phyloP scores from a whole-genome alignment of 2,888 invertebrate species.

The Sympetrum striolatum region DNA sequence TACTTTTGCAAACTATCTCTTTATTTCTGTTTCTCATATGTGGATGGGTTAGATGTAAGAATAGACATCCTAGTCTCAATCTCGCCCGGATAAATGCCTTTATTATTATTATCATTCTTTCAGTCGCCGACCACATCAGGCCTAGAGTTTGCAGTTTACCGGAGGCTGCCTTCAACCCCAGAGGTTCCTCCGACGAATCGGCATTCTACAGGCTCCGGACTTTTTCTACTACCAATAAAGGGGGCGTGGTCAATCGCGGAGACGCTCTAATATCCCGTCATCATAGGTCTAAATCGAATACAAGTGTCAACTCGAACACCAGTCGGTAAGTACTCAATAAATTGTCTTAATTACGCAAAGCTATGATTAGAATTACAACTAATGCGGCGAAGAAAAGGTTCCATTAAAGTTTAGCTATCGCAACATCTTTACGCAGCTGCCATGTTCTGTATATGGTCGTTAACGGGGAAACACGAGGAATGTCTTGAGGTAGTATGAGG shows the following conservation, averaged over 20 bases:
- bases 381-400: no score
- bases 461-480: no score
- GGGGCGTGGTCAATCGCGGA: conserved; percentile 86
- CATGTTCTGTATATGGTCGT: no score
- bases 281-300: conserved; percentile 75
- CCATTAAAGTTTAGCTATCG: no score
- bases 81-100: no score
- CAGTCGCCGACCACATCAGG: conserved; percentile 83
- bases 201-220: conserved; percentile 78
- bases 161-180: conserved; percentile 85
- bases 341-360: not conserved
- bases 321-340: conserved; percentile 69
- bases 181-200: conserved; percentile 73
- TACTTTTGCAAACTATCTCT: no score
- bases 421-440: no score
- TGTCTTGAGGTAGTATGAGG: no score
- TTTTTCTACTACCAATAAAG: conserved; percentile 87
- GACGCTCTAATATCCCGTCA: conserved; percentile 86
- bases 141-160: conserved; percentile 85
- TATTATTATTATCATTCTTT: conserved; percentile 50
- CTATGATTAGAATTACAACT: no score
- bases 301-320: conserved; percentile 84
- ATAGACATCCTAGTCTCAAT: no score
- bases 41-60: no score
- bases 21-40: no score